These are phyloP conservation scores for Opisthograptis luteolata DNA, from an alignment of 2,888 invertebrate genomes.

Conservation along the genomic window DNA sequence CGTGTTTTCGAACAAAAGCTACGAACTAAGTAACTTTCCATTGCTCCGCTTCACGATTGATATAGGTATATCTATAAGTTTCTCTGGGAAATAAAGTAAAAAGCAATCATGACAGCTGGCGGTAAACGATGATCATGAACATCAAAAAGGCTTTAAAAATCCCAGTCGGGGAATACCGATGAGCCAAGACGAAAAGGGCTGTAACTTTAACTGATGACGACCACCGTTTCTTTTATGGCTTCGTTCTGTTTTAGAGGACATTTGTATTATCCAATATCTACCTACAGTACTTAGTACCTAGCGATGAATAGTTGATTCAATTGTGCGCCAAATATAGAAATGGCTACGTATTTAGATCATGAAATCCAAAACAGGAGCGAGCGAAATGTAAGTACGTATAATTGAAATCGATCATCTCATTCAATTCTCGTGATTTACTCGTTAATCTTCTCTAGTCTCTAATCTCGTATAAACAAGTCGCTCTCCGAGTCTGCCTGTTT, in stretches of 20 bases:
- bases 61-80: too few relatives aligned
- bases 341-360: constrained; percentile 12
- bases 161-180: constrained; percentile 33
- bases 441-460: too few relatives aligned
- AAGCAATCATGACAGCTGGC: constrained; percentile 22
- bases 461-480: too few relatives aligned
- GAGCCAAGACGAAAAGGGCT: constrained; percentile 37
- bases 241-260: constrained; percentile 30
- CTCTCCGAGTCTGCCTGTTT: too few relatives aligned
- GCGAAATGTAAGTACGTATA: too few relatives aligned
- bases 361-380: constrained; percentile 15
- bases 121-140: constrained; percentile 34
- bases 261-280: constrained; percentile 28
- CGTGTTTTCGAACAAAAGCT: constrained; percentile 10
- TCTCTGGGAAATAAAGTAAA: constrained; percentile 11
- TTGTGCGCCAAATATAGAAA: constrained; percentile 19
- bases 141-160: constrained; percentile 36
- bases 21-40: neutral
- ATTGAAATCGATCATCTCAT: too few relatives aligned
- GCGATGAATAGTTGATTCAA: constrained; percentile 16
- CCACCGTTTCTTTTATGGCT: constrained; percentile 35
- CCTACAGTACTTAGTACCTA: too few relatives aligned
- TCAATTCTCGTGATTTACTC: too few relatives aligned
- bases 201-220: constrained; percentile 39
- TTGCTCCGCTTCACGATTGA: neutral